A percentile compares a stretch with the other conserved stretches of the same genome.
Conservation (phyloP, 2,797 vertebrate species). For the Acestrorhynchus altus region DNA sequence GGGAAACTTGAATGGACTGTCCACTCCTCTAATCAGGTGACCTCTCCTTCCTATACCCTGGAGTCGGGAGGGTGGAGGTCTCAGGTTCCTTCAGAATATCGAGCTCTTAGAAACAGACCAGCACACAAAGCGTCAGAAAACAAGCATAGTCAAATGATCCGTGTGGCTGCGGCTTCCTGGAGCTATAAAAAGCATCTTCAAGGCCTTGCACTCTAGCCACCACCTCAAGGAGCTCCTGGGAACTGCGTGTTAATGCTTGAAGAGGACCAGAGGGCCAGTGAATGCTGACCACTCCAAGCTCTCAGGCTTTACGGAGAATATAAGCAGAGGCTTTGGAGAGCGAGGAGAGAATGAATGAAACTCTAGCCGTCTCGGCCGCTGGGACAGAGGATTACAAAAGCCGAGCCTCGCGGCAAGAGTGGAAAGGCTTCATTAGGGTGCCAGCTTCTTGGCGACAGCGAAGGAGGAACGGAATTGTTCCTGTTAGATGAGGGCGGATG, state of each 20-base stretch:
- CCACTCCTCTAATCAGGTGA: not conserved
- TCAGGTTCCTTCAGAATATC: constrained; percentile 33
- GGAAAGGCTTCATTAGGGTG: constrained; percentile 69
- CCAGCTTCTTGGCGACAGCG: constrained; percentile 64
- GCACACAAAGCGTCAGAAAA: constrained; percentile 49
- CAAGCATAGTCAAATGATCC: constrained; percentile 40
- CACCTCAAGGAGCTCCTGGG: constrained; percentile 4
- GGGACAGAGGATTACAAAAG: not conserved
- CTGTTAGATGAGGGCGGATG: constrained; percentile 65
- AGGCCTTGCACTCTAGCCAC: not conserved
- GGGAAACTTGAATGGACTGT: not conserved
- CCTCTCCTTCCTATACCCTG: not conserved
- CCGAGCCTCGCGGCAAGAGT: constrained; percentile 16
- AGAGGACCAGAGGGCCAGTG: constrained; percentile 23
- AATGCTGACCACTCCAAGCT: constrained; percentile 26
- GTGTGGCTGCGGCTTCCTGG: constrained; percentile 15
- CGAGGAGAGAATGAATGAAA: not conserved
- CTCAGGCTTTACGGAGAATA: constrained; percentile 47
- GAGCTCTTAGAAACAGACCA: constrained; percentile 44
- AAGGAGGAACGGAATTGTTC: constrained; percentile 73
- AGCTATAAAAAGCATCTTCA: constrained; percentile 25
- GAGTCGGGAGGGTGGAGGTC: constrained; percentile 23
- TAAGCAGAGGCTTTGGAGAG: not conserved
- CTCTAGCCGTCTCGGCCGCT: not conserved
- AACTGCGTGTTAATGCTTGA: constrained; percentile 22